Base-by-base conservation (phyloP, 2,113 vertebrate genomes). In the Odocoileus hemionus region DNA sequence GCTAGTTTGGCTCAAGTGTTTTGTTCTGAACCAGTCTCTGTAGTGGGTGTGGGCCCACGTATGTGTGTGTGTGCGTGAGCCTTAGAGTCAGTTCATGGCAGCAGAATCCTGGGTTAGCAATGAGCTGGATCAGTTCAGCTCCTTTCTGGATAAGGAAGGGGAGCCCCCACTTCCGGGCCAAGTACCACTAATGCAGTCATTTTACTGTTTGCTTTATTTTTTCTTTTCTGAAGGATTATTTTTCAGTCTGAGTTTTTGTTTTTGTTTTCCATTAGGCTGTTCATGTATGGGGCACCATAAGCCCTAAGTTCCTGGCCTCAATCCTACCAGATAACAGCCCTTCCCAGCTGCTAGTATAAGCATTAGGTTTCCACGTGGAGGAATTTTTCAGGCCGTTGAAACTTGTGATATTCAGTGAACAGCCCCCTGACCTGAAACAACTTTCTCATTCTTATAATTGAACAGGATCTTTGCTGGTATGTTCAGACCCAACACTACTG, bases 291-390 rank as follows among this genome's bases (percentile, higher is more conserved):
- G 74, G 55, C 78, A 80, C 45, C 61, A 55, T 16, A 60, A 43
- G 67, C 39, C 12, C 28, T 58, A 67, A 96, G 90, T 45, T 28
- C 25, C 93, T 91, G 55, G 55, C 86, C 47, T 74, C 85, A 33
- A 9, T 83, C 61, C 82, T 91, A 14, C 57, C 67, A 86, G 89
- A 97, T 97, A 95, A 80, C 33, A 83, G 39, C 39, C 82, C 79
- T 97, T 89, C 70, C 78, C 16, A 86, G 88, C 79, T 89, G 76
- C 93, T 94, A 93, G 78, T 80, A 79, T 83, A 98, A 98, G 96
- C 95, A 97, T 97, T 93, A 93, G 67, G 50, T 96, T 96, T 97
- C 93, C 86, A 96, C 0, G 17, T 83, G 88, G 85, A 98, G 47
- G 88, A 94, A 95, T 86, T 85, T n/a, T 82, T 52, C 16, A 93